Conservation (phyloP, 2,797 vertebrate species). For the Notolabrus celidotus region DNA sequence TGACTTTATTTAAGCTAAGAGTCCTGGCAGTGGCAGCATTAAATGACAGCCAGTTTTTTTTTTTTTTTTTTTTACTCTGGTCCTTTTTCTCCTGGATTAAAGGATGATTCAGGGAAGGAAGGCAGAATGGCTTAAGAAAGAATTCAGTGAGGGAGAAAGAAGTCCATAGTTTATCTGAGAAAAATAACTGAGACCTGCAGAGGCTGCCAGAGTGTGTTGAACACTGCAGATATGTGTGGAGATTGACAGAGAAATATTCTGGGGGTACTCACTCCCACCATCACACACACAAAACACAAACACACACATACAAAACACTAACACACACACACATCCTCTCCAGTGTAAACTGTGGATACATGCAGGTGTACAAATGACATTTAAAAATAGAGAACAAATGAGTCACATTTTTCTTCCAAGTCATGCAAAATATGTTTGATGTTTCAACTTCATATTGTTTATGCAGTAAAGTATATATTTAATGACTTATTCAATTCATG, state of each 20-base stretch:
- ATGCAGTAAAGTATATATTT: not conserved
- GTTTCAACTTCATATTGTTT: not conserved
- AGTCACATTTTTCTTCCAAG: not conserved
- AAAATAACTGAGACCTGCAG: conserved; percentile 76
- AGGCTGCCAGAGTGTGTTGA: conserved; percentile 76
- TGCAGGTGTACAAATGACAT: conserved; percentile 10
- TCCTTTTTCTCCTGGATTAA: conserved; percentile 86
- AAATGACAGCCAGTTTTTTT: conserved; percentile 86
- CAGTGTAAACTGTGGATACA: not conserved
- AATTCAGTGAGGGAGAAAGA: conserved; percentile 83
- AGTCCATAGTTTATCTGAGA: conserved; percentile 77
- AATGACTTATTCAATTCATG: not conserved
- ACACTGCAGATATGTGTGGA: conserved; percentile 68
- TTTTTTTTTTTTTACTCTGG: conserved; percentile 23
- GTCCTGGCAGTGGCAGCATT: conserved; percentile 82
- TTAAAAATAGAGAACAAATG: conserved; percentile 1
- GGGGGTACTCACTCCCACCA: not conserved
- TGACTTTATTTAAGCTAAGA: conserved; percentile 88
- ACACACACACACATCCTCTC: not conserved
- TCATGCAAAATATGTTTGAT: not conserved
- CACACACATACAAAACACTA: not conserved
- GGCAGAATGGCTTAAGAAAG: conserved; percentile 82
- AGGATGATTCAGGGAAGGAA: conserved; percentile 85
- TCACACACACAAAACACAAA: conserved; percentile 16
- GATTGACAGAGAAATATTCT: conserved; percentile 68